These are phyloP conservation scores for Burhinus bistriatus DNA, from an alignment of 2,113 vertebrate genomes.

Conservation along the genomic window DNA sequence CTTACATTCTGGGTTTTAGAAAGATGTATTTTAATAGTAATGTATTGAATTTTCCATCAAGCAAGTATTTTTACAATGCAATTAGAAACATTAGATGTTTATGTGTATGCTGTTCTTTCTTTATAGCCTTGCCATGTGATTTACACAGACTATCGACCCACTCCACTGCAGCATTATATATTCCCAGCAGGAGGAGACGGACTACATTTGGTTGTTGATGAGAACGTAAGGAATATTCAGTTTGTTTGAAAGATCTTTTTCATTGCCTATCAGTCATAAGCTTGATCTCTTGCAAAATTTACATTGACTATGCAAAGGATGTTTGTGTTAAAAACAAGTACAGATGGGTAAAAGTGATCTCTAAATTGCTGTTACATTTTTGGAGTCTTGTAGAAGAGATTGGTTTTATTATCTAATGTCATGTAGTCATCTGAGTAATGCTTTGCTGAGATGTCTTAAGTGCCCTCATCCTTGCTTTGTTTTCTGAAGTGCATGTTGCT, in stretches of 20 bases:
- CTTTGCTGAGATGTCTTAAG: neutral
- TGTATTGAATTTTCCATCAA: neutral
- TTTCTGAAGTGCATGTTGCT: neutral
- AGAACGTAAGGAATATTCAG: conserved; percentile 84
- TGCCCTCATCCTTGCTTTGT: neutral
- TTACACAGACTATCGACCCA: conserved; percentile 96
- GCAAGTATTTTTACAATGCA: neutral
- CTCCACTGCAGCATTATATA: conserved; percentile 96
- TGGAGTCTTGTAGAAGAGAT: neutral
- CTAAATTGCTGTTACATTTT: neutral
- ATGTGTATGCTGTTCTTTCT: neutral
- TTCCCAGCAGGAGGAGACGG: conserved; percentile 98
- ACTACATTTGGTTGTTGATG: conserved; percentile 96
- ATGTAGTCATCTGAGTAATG: neutral
- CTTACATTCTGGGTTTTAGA: neutral
- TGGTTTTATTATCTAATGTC: neutral
- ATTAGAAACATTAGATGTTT: neutral
- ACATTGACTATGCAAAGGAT: neutral
- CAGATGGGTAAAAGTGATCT: neutral
- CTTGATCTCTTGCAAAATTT: neutral
- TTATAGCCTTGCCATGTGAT: conserved; percentile 94
- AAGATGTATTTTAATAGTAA: neutral
- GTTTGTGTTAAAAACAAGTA: neutral
- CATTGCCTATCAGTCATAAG: neutral
- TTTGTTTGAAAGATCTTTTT: neutral